Evolutionary conservation across 2,113 vertebrate species (phyloP), one percentile per base, ranked within the genome.

Genomic region (Nipponia nippon): DNA sequence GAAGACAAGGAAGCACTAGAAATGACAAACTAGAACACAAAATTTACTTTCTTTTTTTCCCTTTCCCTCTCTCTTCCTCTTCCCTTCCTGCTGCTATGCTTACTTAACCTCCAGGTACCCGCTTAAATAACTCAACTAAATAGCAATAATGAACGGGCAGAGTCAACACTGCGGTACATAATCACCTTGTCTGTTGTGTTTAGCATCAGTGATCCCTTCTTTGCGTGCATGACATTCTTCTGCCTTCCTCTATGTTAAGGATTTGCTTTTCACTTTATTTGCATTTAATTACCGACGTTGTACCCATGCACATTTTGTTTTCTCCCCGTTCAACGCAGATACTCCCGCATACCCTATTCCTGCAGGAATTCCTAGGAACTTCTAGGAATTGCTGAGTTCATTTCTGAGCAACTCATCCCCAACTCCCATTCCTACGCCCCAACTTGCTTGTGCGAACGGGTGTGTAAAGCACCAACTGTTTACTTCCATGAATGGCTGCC

Each of bases 41-140:
- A 82, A 88, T 88, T 93, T 93, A 91, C 91, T 94, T 95, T 90
- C 29, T 61, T 56, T 91, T 92, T 76, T 62, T 6, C 16, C 65
- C 71, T 67, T 93, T 72, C 27, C 52, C 50, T 84, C 36, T 81
- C 76, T 92, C 61, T 71, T 95, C 50, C 52, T 83, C 76, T 78
- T 81, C 82, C 61, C 80, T 90, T 91, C 78, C 75, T 76, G 77
- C 95, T 79, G 88, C 94, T 94, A 9, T 96, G 96, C 95, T 96
- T 98, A 89, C 86, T 98, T 98, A 98, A 98, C 95, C 97, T 97
- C 93, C 95, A 97, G 96, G 96, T 98, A 97, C 88, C 79, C 34
- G 13, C 93, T 97, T 95, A 97, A 96, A 93, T 94, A 96, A 96
- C 96, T 92, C 95, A 94, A 90, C 97, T 98, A 98, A 98, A 97